Evolutionary conservation across 2,113 vertebrate genomes (phyloP).

Genomic region (Ceyx margarethae): DNA sequence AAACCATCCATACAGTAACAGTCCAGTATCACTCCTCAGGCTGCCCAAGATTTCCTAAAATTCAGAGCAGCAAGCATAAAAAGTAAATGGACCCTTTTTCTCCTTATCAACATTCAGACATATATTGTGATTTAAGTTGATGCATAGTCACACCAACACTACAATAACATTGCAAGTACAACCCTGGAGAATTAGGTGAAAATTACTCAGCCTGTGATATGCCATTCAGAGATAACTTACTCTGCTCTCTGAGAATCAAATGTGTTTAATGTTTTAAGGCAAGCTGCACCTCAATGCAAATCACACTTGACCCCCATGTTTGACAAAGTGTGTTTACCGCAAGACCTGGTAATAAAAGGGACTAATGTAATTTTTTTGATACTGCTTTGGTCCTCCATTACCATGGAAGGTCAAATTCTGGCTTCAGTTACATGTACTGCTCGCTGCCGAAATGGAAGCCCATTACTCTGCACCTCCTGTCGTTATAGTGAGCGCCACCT

Average conservation of each 20-base stretch:
- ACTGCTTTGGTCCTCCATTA: neutral
- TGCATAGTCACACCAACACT: neutral
- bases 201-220: neutral
- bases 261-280: neutral
- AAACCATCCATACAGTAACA: neutral
- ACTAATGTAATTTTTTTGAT: neutral
- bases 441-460: neutral
- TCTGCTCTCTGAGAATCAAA: neutral
- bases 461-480: neutral
- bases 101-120: neutral
- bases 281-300: neutral
- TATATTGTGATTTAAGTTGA: neutral
- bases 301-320: neutral
- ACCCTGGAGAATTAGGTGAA: neutral
- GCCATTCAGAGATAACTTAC: neutral
- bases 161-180: neutral
- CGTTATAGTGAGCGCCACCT: rapidly evolving
- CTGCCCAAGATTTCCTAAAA: conserved; percentile 2
- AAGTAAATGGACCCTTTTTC: conserved; percentile 7
- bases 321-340: neutral
- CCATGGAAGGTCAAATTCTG: neutral
- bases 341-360: neutral
- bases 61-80: conserved; percentile 13
- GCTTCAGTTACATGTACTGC: neutral
- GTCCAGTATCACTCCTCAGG: conserved; percentile 26